Evolutionary conservation across 1,140 invertebrate species (phyloP).

Genomic region (Acyrthosiphon pisum): DNA sequence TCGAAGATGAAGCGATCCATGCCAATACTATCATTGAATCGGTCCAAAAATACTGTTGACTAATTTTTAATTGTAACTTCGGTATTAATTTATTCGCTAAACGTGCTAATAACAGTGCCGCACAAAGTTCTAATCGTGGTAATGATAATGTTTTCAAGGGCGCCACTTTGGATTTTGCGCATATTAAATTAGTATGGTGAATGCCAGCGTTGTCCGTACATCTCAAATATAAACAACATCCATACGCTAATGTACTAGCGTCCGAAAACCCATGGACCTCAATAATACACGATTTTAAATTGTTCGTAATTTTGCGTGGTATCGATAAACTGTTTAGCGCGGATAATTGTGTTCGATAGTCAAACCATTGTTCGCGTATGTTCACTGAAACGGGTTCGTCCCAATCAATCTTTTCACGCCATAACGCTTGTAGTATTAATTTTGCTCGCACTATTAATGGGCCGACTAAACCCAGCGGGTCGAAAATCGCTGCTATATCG

Average conservation of each 20-base stretch:
- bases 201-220: background rate
- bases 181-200: conserved; percentile 27
- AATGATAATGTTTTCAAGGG: conserved; percentile 42
- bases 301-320: background rate
- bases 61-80: conserved; percentile 40
- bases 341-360: background rate
- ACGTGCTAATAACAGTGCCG: conserved; percentile 63
- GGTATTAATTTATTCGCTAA: conserved; percentile 60
- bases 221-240: conserved; percentile 60
- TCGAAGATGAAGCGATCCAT: conserved; percentile 48
- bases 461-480: conserved; percentile 61
- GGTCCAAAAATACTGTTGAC: conserved; percentile 43
- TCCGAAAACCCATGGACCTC: conserved; percentile 61
- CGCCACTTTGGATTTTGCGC: conserved; percentile 45
- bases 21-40: conserved; percentile 54
- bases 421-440: conserved; percentile 58
- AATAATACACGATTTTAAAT: background rate
- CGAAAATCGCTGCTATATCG: conserved; percentile 60
- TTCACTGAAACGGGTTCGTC: background rate
- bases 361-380: background rate
- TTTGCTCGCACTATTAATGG: conserved; percentile 60
- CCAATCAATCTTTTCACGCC: conserved; percentile 49
- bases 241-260: conserved; percentile 61
- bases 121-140: conserved; percentile 64
- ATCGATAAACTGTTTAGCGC: background rate